Conservation (phyloP, 2,113 vertebrate species). For the Sebastes fasciatus region DNA sequence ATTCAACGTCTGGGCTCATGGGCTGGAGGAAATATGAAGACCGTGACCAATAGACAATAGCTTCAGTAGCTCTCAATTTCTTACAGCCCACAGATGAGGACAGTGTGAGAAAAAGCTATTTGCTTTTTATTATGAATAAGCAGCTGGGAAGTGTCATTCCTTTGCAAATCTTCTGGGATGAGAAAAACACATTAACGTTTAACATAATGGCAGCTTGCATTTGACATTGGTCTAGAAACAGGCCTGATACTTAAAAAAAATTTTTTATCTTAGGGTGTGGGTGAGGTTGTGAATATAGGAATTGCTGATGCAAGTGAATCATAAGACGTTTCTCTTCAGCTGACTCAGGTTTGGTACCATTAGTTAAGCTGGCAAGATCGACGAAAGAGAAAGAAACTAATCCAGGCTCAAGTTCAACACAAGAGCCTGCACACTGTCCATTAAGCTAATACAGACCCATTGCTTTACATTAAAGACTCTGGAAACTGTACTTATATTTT, state of each 20-base stretch:
- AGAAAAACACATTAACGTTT: slow-evolving; percentile 11
- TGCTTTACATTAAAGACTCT: slow-evolving; percentile 11
- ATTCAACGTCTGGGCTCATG: slow-evolving; percentile 25
- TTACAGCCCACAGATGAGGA: background rate
- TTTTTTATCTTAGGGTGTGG: background rate
- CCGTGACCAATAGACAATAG: slow-evolving; percentile 36
- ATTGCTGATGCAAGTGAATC: slow-evolving; percentile 55
- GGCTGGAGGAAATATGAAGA: slow-evolving; percentile 41
- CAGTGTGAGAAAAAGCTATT: slow-evolving; percentile 20
- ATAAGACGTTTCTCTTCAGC: slow-evolving; percentile 51
- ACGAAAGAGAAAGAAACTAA: slow-evolving; percentile 26
- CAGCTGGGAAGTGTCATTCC: background rate
- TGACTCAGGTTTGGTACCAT: slow-evolving; percentile 67
- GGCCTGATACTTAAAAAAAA: background rate
- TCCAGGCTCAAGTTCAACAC: slow-evolving; percentile 25
- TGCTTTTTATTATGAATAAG: background rate
- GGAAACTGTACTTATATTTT: slow-evolving; percentile 11
- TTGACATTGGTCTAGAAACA: slow-evolving; percentile 37
- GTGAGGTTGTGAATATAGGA: slow-evolving; percentile 30
- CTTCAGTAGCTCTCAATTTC: slow-evolving; percentile 47
- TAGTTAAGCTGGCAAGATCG: slow-evolving; percentile 47
- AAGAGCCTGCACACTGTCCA: background rate
- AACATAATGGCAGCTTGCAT: background rate
- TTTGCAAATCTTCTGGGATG: slow-evolving; percentile 14
- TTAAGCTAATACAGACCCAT: slow-evolving; percentile 20